phyloP scores from a whole-genome alignment of 2,113 vertebrate genomes.

The Pithys albifrons region DNA sequence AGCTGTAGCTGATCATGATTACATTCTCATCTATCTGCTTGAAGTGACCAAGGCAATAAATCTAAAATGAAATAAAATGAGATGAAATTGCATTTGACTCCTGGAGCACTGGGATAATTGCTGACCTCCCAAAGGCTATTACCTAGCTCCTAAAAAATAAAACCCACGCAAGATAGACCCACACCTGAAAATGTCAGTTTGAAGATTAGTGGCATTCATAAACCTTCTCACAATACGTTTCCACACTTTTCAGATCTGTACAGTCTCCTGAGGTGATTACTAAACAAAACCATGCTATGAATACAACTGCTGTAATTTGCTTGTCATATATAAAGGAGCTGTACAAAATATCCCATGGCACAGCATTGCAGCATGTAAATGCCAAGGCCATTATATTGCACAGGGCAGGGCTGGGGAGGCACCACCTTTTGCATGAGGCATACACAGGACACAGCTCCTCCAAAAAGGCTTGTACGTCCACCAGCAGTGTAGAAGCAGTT shows the following conservation, averaged over 20 bases:
- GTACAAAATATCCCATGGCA: background rate
- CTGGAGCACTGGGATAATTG: constrained; percentile 50
- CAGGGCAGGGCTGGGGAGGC: background rate
- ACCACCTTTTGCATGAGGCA: rapidly evolving
- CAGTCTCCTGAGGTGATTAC: constrained; percentile 10
- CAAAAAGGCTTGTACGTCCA: background rate
- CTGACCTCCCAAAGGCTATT: constrained; percentile 55
- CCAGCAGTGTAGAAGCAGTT: background rate
- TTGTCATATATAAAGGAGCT: background rate
- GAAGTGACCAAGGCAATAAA: constrained; percentile 50
- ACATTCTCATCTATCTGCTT: constrained; percentile 46
- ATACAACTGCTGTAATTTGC: background rate
- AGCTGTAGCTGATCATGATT: constrained; percentile 9
- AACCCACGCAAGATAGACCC: constrained; percentile 1
- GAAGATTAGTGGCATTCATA: constrained; percentile 33
- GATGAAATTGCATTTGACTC: constrained; percentile 59
- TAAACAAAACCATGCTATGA: background rate
- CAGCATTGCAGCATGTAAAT: background rate
- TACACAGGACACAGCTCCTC: background rate
- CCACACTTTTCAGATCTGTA: background rate
- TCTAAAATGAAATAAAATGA: constrained; percentile 60
- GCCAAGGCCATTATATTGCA: background rate
- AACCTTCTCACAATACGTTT: constrained; percentile 4
- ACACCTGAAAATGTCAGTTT: constrained; percentile 35
- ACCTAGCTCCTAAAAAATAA: constrained; percentile 44